These are phyloP conservation scores for Dolichomitus sp. DNA, from an alignment of 2,888 invertebrate genomes.

Conservation along the genomic window DNA sequence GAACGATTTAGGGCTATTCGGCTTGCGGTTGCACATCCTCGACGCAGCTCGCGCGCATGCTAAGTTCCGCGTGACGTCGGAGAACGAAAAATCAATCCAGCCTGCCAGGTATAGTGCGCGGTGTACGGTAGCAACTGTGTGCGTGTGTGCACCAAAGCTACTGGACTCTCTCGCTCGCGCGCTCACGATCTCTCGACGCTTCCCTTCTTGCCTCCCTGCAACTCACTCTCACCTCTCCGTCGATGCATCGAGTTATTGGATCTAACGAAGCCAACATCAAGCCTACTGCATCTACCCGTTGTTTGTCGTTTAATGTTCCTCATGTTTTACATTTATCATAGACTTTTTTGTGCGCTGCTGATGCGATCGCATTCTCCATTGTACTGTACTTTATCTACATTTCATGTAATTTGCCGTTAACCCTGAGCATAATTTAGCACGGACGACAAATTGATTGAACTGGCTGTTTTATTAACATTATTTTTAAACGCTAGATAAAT, in stretches of 20 bases:
- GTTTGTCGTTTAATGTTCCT: slow-evolving; percentile 40
- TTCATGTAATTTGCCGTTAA: neutral
- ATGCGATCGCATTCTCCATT: neutral
- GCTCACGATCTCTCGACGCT: slow-evolving; percentile 15
- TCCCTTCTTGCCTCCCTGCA: slow-evolving; percentile 8
- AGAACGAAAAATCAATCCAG: slow-evolving; percentile 81
- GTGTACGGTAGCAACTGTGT: slow-evolving; percentile 67
- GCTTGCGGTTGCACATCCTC: slow-evolving; percentile 58
- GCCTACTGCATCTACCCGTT: slow-evolving; percentile 32
- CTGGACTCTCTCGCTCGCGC: slow-evolving; percentile 28
- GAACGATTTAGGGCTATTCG: slow-evolving; percentile 52
- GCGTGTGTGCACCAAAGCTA: slow-evolving; percentile 53
- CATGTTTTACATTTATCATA: slow-evolving; percentile 42
- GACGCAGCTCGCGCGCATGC: slow-evolving; percentile 78
- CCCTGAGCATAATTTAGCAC: neutral
- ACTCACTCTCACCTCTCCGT: slow-evolving; percentile 45
- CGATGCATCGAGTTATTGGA: slow-evolving; percentile 64
- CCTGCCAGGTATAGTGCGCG: slow-evolving; percentile 71
- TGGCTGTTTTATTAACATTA: neutral
- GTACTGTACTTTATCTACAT: neutral
- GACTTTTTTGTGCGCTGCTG: no score
- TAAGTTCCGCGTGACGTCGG: slow-evolving; percentile 77
- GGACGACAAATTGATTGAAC: neutral
- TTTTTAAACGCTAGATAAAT: neutral
- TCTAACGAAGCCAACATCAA: slow-evolving; percentile 56